phyloP scores from a whole-genome alignment of 2,113 vertebrate genomes.

The Petaurus breviceps region DNA sequence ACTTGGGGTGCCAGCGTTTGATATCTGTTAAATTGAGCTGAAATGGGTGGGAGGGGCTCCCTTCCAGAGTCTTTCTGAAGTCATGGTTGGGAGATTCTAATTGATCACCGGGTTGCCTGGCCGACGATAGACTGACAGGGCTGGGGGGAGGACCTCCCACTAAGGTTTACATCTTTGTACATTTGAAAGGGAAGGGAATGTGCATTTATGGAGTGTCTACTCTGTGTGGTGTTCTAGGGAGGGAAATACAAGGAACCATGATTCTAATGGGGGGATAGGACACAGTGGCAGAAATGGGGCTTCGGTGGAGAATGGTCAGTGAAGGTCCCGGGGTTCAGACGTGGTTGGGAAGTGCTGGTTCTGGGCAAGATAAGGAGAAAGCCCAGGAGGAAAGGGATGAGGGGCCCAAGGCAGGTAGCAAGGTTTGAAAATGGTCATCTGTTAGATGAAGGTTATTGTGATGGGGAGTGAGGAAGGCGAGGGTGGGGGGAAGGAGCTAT shows the following conservation, averaged over 20 bases:
- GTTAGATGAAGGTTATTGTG: too few relatives aligned
- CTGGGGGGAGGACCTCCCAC: too few relatives aligned
- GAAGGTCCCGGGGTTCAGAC: neutral
- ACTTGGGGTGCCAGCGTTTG: neutral
- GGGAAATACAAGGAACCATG: too few relatives aligned
- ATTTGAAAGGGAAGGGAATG: too few relatives aligned
- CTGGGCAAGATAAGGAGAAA: neutral
- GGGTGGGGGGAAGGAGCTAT: neutral
- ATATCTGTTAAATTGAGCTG: neutral
- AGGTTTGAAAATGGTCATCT: neutral
- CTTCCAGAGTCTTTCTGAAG: too few relatives aligned
- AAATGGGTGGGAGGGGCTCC: neutral
- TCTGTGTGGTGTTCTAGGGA: neutral
- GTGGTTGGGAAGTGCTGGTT: neutral
- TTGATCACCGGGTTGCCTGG: too few relatives aligned
- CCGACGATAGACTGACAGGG: too few relatives aligned
- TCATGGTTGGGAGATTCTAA: too few relatives aligned
- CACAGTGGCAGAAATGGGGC: neutral
- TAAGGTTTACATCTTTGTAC: neutral
- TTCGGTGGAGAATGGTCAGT: neutral
- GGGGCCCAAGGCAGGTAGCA: too few relatives aligned
- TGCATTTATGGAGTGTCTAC: too few relatives aligned
- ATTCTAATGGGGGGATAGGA: neutral
- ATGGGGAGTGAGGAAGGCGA: too few relatives aligned
- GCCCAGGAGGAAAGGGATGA: neutral